phyloP scores from a whole-genome alignment of 1,140 invertebrate species.

The Conopomorpha cramerella region DNA sequence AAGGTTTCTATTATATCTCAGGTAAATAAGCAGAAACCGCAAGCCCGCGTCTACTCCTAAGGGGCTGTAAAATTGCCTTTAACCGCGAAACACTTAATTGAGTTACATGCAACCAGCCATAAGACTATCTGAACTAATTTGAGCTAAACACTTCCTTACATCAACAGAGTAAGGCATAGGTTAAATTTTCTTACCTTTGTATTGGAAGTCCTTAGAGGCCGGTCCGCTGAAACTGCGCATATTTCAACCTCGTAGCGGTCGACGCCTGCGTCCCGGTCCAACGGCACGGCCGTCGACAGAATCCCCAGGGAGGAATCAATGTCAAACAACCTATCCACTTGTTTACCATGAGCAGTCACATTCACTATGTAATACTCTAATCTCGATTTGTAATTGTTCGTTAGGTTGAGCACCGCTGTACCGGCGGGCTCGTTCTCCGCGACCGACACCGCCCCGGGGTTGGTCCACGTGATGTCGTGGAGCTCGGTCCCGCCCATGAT shows the following conservation, averaged over 20 bases:
- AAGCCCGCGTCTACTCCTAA: background rate
- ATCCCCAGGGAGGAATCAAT: constrained; percentile 89
- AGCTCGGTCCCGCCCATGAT: constrained; percentile 65
- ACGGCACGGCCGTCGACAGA: constrained; percentile 78
- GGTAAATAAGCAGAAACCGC: background rate
- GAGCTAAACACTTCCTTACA: no score
- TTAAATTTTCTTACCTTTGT: constrained; percentile 73
- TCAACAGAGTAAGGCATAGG: no score
- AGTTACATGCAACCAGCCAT: background rate
- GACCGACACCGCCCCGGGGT: constrained; percentile 72
- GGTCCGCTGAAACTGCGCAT: constrained; percentile 74
- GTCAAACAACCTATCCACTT: constrained; percentile 84
- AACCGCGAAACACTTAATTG: background rate
- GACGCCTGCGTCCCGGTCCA: constrained; percentile 85
- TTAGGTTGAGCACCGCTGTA: constrained; percentile 80
- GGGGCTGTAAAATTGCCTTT: background rate
- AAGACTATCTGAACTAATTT: no score
- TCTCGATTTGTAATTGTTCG: constrained; percentile 67
- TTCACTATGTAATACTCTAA: constrained; percentile 93
- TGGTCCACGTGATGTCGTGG: constrained; percentile 69
- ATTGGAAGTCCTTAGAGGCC: constrained; percentile 71
- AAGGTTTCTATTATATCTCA: no score
- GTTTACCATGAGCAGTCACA: constrained; percentile 76
- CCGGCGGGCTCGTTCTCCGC: constrained; percentile 88
- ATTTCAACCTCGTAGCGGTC: constrained; percentile 83